phyloP scores from a whole-genome alignment of 2,888 invertebrate species.

The Plebejus anna region DNA sequence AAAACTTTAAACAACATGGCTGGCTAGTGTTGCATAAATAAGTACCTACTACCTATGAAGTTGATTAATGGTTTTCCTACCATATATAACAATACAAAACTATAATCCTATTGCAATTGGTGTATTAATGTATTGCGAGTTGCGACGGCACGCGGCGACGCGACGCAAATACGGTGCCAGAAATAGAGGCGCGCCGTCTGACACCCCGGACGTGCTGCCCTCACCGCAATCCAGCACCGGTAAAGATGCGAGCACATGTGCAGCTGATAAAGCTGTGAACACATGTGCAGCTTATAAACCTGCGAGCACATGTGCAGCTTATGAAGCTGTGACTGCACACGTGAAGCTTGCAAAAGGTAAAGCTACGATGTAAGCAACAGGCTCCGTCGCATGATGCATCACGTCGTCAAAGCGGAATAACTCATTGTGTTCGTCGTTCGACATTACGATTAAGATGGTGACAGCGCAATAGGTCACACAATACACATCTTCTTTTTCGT shows the following conservation, averaged over 20 bases:
- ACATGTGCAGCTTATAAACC: neutral
- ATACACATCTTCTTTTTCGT: too few species aligned
- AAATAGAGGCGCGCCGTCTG: constrained; percentile 71
- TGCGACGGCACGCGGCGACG: constrained; percentile 51
- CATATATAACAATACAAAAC: constrained; percentile 38
- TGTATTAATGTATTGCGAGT: constrained; percentile 43
- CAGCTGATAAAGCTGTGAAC: neutral
- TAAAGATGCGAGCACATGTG: constrained; percentile 2
- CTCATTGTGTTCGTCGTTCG: too few species aligned
- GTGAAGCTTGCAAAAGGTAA: too few species aligned
- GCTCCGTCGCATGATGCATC: too few species aligned
- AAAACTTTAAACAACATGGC: too few species aligned
- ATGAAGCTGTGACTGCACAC: too few species aligned
- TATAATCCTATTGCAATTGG: constrained; percentile 49
- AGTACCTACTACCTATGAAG: neutral
- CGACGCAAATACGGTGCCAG: constrained; percentile 64
- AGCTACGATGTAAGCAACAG: too few species aligned
- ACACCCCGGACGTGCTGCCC: constrained; percentile 53
- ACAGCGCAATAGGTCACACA: too few species aligned
- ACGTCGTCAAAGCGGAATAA: too few species aligned
- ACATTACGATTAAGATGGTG: too few species aligned
- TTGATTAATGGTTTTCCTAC: neutral
- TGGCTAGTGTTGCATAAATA: neutral
- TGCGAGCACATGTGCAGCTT: too few species aligned
- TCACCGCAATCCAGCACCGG: constrained; percentile 18